Conservation (phyloP, 1,140 invertebrate genomes). For the Atta texana region DNA sequence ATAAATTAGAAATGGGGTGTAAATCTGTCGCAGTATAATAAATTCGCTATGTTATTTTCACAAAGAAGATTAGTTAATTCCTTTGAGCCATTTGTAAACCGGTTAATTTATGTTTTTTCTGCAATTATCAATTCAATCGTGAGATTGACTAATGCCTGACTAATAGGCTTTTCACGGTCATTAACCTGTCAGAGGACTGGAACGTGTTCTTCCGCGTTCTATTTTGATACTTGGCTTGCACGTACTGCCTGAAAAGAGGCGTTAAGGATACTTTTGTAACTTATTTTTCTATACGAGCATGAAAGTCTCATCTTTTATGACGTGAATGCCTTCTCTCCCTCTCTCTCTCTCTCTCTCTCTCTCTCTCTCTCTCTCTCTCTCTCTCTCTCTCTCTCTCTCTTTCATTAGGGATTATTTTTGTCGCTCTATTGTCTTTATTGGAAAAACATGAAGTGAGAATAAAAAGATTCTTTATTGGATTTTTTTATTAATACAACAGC, state of each 20-base stretch:
- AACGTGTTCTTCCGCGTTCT: slow-evolving; percentile 9
- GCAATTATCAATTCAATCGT: background rate
- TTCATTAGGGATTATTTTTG: background rate
- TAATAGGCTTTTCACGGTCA: slow-evolving; percentile 11
- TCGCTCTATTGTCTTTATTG: background rate
- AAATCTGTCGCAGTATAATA: background rate
- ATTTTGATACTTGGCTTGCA: slow-evolving; percentile 8
- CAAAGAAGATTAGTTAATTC: background rate
- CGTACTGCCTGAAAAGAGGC: slow-evolving; percentile 1
- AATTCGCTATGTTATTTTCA: background rate
- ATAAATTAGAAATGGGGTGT: background rate
- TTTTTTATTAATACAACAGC: slow-evolving; percentile 3
- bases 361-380: too few relatives aligned
- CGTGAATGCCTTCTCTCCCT: background rate
- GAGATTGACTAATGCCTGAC: background rate
- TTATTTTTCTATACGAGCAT: slow-evolving; percentile 21
- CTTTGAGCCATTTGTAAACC: background rate
- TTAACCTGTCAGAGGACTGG: slow-evolving; percentile 33
- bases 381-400: too few relatives aligned
- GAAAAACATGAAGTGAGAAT: background rate
- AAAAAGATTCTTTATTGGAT: slow-evolving; percentile 9
- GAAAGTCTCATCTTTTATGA: slow-evolving; percentile 8
- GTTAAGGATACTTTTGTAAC: background rate
- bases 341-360: too few relatives aligned
- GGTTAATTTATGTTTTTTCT: background rate